Percentiles rank a stretch among this genome's conserved stretches.
phyloP scores from a whole-genome alignment of 2,888 invertebrate genomes.

The Drosophila meridionalis region DNA sequence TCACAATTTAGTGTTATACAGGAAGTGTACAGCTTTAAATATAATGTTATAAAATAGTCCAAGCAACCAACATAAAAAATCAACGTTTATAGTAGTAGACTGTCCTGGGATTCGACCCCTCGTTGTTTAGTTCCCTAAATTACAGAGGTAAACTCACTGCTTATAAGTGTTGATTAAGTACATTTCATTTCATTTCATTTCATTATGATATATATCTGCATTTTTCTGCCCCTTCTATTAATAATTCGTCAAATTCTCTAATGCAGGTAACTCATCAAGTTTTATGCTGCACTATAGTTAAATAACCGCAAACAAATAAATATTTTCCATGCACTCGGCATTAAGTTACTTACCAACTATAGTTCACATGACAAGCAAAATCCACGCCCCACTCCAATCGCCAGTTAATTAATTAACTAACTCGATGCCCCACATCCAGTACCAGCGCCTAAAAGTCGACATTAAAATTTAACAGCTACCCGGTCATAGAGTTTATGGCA shows the following conservation, averaged over 20 bases:
- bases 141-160: neutral
- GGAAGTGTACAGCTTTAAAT: no score
- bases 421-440: constrained; percentile 10
- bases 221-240: neutral
- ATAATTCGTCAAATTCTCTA: constrained; percentile 1
- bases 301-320: constrained; percentile 5
- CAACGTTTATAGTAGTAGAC: no score
- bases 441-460: constrained; percentile 60
- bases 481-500: constrained; percentile 15
- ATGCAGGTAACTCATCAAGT: neutral
- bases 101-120: no score
- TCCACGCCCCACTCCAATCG: neutral
- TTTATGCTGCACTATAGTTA: constrained; percentile 1
- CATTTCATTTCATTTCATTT: neutral
- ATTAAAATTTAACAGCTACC: constrained; percentile 52
- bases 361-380: constrained; percentile 13
- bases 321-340: neutral
- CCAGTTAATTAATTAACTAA: constrained; percentile 62
- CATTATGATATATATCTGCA: neutral
- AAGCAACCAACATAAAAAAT: no score
- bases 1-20: no score
- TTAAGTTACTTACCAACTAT: constrained; percentile 11
- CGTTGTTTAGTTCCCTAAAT: neutral
- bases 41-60: no score
- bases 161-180: neutral